These are phyloP conservation scores for Latrodectus hesperus DNA, from an alignment of 2,888 invertebrate genomes.

Conservation along the genomic window DNA sequence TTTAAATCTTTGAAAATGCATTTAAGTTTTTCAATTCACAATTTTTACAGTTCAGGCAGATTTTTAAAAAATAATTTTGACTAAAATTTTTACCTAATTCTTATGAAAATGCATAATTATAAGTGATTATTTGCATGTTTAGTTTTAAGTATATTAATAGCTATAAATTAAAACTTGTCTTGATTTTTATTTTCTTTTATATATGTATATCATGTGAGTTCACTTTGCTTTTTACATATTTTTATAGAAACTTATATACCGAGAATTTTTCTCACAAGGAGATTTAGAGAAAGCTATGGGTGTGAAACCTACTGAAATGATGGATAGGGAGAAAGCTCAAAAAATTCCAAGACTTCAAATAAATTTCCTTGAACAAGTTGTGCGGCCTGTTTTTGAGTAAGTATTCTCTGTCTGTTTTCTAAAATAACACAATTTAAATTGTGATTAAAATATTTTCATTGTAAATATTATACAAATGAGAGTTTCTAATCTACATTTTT, in stretches of 20 bases:
- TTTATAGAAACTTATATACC: slow-evolving; percentile 82
- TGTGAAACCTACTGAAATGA: slow-evolving; percentile 82
- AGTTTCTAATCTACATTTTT: too few relatives aligned
- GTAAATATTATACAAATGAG: too few relatives aligned
- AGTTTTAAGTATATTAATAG: background rate
- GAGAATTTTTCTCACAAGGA: slow-evolving; percentile 91
- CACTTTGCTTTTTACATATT: slow-evolving; percentile 15
- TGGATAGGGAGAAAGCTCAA: slow-evolving; percentile 87
- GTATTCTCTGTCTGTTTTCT: background rate
- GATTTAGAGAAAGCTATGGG: slow-evolving; percentile 88
- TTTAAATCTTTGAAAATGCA: background rate
- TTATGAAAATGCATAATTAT: too few relatives aligned
- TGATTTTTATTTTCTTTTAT: background rate
- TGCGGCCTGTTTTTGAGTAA: slow-evolving; percentile 77
- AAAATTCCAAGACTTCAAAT: slow-evolving; percentile 86
- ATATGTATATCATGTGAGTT: background rate
- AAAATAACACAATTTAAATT: too few relatives aligned
- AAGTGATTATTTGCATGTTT: too few relatives aligned
- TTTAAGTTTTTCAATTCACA: background rate
- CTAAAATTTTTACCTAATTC: too few relatives aligned
- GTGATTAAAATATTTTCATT: too few relatives aligned
- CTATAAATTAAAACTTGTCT: background rate
- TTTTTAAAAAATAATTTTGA: background rate
- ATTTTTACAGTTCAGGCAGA: background rate
- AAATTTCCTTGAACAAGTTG: slow-evolving; percentile 81